Base-by-base conservation (phyloP, 2,797 vertebrate genomes). In the Geotrypetes seraphini region DNA sequence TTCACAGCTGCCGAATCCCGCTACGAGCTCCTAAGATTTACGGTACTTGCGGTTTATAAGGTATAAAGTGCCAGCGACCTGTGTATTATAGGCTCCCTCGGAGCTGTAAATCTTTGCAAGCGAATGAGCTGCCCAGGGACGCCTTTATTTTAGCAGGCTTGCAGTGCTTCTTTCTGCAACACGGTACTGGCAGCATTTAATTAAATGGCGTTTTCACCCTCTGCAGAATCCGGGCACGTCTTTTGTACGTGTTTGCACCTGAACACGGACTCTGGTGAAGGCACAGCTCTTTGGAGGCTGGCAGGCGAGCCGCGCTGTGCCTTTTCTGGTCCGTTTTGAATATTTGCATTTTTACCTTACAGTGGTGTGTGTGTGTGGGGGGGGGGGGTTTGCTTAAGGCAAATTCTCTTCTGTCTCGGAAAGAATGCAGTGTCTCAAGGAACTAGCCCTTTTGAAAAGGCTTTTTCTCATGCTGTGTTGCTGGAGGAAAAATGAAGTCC, bases 1-100 rank as follows among this genome's bases (percentile, higher is more conserved):
- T 51, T 61, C 60, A 23, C 42, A 47, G 50, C 39, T 46, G 63
- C 27, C 16, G 7, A 29, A 55, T 52, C 38, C 33, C 24, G 4
- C 41, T 44, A 32, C 56, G 51, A 63, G 50, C 63, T 60, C 38
- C 3, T 27, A 42, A 46, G 60, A 67, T 51, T 47, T 56, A 48
- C 43, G 38, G 52, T 47, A 32, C 47, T 43, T 57, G 43, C 46
- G 53, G 53, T 43, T 55, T 55, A 39, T 52, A 31, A 31, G 28
- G n/a, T n/a, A n/a, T n/a, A n/a, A n/a, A n/a, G n/a, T n/a, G n/a
- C n/a, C n/a, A n/a, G 50, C 32, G 53, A 27, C 35, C 47, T 48
- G 15, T 53, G 49, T 43, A 51, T 60, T 61, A 44, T 60, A 39
- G 13, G 8, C 29, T 49, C 50, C 47, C 57, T n/a, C n/a, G n/a